Conservation (phyloP, 2,797 vertebrate species). For the Ctenopoma kingsleyae region DNA sequence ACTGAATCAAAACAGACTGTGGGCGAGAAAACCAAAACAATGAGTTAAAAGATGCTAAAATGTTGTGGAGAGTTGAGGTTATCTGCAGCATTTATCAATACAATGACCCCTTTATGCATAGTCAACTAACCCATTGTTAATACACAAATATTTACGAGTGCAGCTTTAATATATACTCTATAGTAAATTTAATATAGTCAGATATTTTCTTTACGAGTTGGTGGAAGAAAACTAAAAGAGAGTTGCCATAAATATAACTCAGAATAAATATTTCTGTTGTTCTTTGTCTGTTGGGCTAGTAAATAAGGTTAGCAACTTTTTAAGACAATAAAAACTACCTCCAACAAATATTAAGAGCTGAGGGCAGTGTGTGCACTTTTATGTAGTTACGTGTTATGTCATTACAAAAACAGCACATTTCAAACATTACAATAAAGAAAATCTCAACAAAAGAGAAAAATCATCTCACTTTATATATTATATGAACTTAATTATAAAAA, state of each 20-base stretch:
- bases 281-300: too few relatives aligned
- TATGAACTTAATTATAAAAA: background rate
- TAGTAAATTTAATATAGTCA: background rate
- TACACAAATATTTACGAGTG: background rate
- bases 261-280: too few relatives aligned
- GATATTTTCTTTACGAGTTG: too few relatives aligned
- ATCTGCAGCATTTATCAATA: background rate
- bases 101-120: background rate
- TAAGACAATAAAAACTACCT: too few relatives aligned
- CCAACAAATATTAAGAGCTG: too few relatives aligned
- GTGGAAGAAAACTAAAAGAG: too few relatives aligned
- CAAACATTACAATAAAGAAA: background rate
- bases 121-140: background rate
- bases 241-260: too few relatives aligned
- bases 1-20: background rate
- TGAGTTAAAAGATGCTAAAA: background rate
- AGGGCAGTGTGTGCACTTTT: background rate
- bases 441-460: background rate
- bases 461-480: background rate
- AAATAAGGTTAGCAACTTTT: too few relatives aligned
- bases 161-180: background rate
- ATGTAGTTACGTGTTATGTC: background rate
- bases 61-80: background rate
- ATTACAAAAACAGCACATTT: background rate
- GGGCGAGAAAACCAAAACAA: background rate